Base-by-base conservation (phyloP, 2,113 vertebrate species). In the Sarotherodon lohbergeri region DNA sequence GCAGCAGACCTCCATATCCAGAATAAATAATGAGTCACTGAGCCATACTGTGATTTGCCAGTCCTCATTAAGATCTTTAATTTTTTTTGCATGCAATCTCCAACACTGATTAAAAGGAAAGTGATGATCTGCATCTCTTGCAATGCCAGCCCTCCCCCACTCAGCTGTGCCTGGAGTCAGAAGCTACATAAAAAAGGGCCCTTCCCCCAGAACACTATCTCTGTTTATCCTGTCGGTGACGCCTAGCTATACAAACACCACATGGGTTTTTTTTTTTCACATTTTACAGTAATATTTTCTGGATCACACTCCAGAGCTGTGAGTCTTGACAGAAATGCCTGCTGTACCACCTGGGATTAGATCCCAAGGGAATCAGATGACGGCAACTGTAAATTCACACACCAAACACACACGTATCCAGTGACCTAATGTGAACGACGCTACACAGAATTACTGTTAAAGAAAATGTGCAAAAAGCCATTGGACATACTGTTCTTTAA, bases 81-180 rank as follows among this genome's bases (percentile, higher is more conserved):
- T 93, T 89, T 13, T 55, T 63, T 78, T 85, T 32, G 6, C 86
- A 83, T 85, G 84, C 80, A 83, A 82, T 83, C 86, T 89, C 85
- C 88, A 85, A 90, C 82, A 24, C 48, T 93, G 89, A 95, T 94
- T 93, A 94, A 90, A 92, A 90, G 81, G 80, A 94, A 93, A 94
- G 89, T 57, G 32, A 17, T 87, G 46, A 85, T 91, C 66, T 86
- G 76, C 86, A 88, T 87, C 78, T 86, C 86, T 90, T 82, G 54
- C 87, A 73, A 22, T 85, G 83, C 57, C 73, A 81, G 79, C 91
- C 57, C 78, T 81, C 66, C 86, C 68, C 22, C n/a, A 50, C 68
- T 94, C 89, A 83, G 73, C 88, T 89, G 88, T 46, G 90, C 91
- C 88, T 88, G 56, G 68, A 93, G 89, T 92, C 76, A 92, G 57